Conservation (phyloP, 2,113 vertebrate genomes). For the Passer domesticus region DNA sequence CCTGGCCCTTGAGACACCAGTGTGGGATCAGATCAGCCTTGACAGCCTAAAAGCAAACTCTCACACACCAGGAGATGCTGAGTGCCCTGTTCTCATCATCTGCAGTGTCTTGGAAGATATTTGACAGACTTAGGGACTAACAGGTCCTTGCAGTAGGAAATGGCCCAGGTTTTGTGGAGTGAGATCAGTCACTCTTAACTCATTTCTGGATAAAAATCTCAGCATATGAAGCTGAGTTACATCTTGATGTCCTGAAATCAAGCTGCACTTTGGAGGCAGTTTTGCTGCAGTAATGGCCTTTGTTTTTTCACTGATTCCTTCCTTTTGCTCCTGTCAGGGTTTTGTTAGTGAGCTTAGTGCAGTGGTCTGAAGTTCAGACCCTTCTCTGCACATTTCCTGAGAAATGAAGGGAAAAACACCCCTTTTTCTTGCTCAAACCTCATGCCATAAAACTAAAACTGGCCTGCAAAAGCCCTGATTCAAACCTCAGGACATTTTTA, state of each 20-base stretch:
- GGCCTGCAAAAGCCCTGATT: not conserved
- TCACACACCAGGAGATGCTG: not conserved
- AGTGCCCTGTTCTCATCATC: not conserved
- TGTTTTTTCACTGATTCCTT: not conserved
- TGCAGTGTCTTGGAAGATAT: not conserved
- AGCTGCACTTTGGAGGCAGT: not conserved
- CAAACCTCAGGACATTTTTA: not conserved
- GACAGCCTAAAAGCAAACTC: not conserved
- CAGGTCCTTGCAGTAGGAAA: not conserved
- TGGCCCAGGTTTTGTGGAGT: not conserved
- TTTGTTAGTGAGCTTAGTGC: not conserved
- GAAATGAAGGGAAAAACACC: not conserved
- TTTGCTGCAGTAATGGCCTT: not conserved
- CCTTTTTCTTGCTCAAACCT: not conserved
- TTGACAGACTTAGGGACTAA: not conserved
- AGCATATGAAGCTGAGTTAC: not conserved
- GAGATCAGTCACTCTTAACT: not conserved
- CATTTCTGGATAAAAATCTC: not conserved
- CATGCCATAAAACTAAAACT: not conserved
- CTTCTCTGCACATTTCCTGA: not conserved
- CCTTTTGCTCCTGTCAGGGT: not conserved
- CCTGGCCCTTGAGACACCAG: not conserved
- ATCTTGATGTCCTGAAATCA: not conserved
- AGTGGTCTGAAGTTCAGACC: not conserved
- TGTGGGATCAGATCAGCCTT: not conserved